phyloP scores from a whole-genome alignment of 2,113 vertebrate genomes.

The Planiliza haematocheilus region DNA sequence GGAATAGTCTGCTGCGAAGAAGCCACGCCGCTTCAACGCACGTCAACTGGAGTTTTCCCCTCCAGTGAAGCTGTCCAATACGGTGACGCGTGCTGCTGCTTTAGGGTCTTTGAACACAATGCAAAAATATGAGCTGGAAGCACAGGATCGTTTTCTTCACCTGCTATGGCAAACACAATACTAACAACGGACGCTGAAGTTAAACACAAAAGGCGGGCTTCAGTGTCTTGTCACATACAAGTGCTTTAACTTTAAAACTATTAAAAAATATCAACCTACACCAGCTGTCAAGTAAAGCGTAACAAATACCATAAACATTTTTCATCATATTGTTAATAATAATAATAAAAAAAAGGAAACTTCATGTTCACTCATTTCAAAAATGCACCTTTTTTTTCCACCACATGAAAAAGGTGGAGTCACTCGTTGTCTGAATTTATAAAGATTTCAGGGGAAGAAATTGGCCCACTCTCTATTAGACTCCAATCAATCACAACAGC shows the following conservation, averaged over 20 bases:
- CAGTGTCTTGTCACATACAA: constrained; percentile 29
- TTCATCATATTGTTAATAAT: constrained; percentile 39
- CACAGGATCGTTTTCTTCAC: constrained; percentile 22
- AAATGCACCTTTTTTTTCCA: constrained; percentile 34
- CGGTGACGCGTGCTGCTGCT: constrained; percentile 10
- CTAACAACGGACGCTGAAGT: constrained; percentile 33
- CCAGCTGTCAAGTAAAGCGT: constrained; percentile 55
- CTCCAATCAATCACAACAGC: not conserved
- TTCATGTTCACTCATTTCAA: constrained; percentile 34
- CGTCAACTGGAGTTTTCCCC: constrained; percentile 20
- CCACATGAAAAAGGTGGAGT: constrained; percentile 28
- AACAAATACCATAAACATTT: constrained; percentile 40
- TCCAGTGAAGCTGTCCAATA: constrained; percentile 15
- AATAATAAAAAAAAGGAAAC: constrained; percentile 21
- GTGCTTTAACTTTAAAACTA: constrained; percentile 42
- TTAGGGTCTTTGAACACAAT: constrained; percentile 36
- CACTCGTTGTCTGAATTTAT: constrained; percentile 27
- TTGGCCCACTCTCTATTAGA: constrained; percentile 11
- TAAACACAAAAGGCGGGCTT: constrained; percentile 52
- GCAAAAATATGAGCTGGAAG: constrained; percentile 59
- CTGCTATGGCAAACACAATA: constrained; percentile 60
- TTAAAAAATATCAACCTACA: constrained; percentile 32
- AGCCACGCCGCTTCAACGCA: no score
- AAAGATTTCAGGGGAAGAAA: constrained; percentile 20
- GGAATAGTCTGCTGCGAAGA: constrained; percentile 4